Evolutionary conservation across 1,140 invertebrate species (phyloP).

Genomic region (Sipha flava): DNA sequence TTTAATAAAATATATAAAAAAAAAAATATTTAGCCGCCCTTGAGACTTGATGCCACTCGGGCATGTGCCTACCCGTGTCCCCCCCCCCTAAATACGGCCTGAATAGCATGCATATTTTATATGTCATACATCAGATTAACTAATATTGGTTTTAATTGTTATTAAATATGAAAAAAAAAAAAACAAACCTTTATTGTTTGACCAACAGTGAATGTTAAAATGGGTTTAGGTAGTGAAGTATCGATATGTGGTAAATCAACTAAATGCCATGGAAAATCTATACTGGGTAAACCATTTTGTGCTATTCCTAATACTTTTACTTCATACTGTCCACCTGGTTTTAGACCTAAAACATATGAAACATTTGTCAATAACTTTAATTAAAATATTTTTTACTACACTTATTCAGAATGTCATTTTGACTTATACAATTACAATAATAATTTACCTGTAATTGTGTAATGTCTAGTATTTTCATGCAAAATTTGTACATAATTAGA

Average conservation of each 20-base stretch:
- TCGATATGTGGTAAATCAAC: background rate
- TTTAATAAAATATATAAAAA: too few relatives aligned
- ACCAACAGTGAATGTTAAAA: background rate
- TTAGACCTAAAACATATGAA: slow-evolving; percentile 45
- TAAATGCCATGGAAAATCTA: slow-evolving; percentile 36
- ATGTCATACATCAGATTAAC: too few relatives aligned
- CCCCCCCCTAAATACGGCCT: too few relatives aligned
- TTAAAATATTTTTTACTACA: too few relatives aligned
- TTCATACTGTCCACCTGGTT: slow-evolving; percentile 50
- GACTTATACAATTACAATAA: too few relatives aligned
- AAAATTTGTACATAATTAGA: slow-evolving; percentile 46
- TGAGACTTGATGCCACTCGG: too few relatives aligned
- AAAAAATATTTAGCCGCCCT: too few relatives aligned
- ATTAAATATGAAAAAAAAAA: too few relatives aligned
- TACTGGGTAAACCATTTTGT: slow-evolving; percentile 46
- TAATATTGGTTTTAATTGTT: too few relatives aligned
- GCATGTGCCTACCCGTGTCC: too few relatives aligned
- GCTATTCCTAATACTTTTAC: slow-evolving; percentile 51
- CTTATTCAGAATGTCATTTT: too few relatives aligned
- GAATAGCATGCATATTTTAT: background rate
- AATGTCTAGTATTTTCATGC: slow-evolving; percentile 44
- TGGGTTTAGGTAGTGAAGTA: background rate
- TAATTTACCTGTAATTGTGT: slow-evolving; percentile 51
- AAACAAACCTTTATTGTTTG: background rate
- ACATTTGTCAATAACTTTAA: background rate